A percentile compares a stretch with the other conserved stretches of the same genome.
These are phyloP conservation scores for Oppia nitens DNA, from an alignment of 1,140 invertebrate genomes.

Conservation along the genomic window DNA sequence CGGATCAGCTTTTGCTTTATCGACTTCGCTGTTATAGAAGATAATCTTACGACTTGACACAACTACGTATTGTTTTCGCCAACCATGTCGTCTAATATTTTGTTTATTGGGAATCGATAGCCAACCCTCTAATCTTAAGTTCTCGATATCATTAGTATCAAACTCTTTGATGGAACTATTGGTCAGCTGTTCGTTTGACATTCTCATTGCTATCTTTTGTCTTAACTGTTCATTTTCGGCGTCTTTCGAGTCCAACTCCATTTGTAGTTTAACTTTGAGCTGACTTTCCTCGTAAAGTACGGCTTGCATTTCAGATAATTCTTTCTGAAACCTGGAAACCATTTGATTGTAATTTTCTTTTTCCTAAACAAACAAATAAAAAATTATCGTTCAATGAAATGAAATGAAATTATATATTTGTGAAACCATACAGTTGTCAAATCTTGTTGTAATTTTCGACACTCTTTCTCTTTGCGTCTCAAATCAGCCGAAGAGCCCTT, in stretches of 20 bases:
- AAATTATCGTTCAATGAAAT: background rate
- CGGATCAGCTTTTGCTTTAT: slow-evolving; percentile 87
- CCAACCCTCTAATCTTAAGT: slow-evolving; percentile 81
- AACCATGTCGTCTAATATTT: slow-evolving; percentile 84
- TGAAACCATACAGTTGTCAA: slow-evolving; percentile 47
- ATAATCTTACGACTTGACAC: slow-evolving; percentile 92
- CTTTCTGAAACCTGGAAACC: slow-evolving; percentile 60
- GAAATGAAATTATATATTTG: background rate
- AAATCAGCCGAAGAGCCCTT: slow-evolving; percentile 46
- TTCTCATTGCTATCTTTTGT: background rate
- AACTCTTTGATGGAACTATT: slow-evolving; percentile 5
- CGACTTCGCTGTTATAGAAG: slow-evolving; percentile 87
- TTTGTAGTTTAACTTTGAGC: slow-evolving; percentile 57
- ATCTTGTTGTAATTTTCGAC: slow-evolving; percentile 82
- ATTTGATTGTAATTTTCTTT: slow-evolving; percentile 80
- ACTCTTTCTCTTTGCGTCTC: slow-evolving; percentile 84
- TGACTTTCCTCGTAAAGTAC: slow-evolving; percentile 45
- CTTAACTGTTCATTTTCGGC: slow-evolving; percentile 76
- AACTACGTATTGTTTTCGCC: slow-evolving; percentile 93
- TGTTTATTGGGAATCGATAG: slow-evolving; percentile 84
- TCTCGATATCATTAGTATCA: slow-evolving; percentile 5
- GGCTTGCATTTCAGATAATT: slow-evolving; percentile 65
- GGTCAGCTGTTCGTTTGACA: background rate
- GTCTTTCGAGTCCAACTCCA: slow-evolving; percentile 91
- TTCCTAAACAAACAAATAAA: slow-evolving; percentile 36